Conservation (phyloP, 2,113 vertebrate species). For the Neopipo cinnamomea region DNA sequence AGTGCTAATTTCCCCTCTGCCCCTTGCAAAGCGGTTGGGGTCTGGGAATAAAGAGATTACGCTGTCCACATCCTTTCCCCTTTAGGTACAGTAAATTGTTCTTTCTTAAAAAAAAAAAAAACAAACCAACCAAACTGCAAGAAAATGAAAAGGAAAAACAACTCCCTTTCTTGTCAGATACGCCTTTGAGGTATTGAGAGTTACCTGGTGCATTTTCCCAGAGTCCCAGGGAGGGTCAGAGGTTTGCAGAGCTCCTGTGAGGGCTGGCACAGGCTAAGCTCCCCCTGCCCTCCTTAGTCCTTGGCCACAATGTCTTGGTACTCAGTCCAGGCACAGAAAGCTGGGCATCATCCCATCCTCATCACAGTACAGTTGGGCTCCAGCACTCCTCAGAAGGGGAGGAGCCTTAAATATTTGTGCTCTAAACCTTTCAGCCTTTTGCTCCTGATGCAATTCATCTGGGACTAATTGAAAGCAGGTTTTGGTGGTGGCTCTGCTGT, state of each 20-base stretch:
- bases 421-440: neutral
- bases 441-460: neutral
- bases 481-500: neutral
- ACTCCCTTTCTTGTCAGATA: neutral
- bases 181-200: neutral
- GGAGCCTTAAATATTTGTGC: neutral
- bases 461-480: neutral
- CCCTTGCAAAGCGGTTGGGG: neutral
- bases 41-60: neutral
- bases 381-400: neutral
- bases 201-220: neutral
- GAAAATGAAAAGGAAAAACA: neutral
- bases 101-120: neutral
- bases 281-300: too few relatives aligned
- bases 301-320: neutral
- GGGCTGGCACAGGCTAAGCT: neutral
- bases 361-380: neutral
- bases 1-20: neutral
- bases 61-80: neutral
- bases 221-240: neutral
- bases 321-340: neutral
- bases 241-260: neutral
- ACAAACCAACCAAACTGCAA: neutral
- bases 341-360: neutral
- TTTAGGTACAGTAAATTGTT: neutral